Evolutionary conservation across 2,888 invertebrate genomes (phyloP).

Genomic region (Macaria notata): DNA sequence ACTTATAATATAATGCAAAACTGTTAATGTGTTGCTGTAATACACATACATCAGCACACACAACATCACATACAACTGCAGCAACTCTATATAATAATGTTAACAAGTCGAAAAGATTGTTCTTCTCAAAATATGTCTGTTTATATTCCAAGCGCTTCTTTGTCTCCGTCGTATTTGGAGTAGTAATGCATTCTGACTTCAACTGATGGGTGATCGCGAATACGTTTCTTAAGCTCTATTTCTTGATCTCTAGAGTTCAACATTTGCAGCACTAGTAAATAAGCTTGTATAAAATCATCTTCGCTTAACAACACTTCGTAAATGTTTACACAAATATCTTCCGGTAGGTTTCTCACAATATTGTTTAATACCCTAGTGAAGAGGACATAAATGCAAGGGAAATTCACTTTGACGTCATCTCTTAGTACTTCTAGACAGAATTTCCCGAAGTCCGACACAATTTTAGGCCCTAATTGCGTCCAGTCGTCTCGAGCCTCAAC

Average conservation of each 20-base stretch:
- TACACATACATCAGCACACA: too few species aligned
- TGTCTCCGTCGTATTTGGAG: constrained; percentile 13
- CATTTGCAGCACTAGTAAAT: constrained; percentile 46
- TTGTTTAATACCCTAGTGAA: constrained; percentile 45
- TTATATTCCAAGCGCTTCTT: not conserved
- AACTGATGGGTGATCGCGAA: constrained; percentile 45
- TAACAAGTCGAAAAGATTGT: too few species aligned
- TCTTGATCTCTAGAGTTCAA: constrained; percentile 25
- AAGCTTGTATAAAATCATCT: constrained; percentile 45
- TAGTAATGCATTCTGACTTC: constrained; percentile 55
- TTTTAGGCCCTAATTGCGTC: constrained; percentile 35
- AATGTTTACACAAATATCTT: constrained; percentile 28
- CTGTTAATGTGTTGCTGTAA: too few species aligned
- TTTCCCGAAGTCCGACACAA: constrained; percentile 46
- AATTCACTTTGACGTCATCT: constrained; percentile 49
- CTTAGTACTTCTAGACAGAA: constrained; percentile 49
- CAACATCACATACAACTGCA: too few species aligned
- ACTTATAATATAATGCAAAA: too few species aligned
- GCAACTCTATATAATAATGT: too few species aligned
- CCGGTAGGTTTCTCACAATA: constrained; percentile 21
- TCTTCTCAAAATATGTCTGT: not conserved
- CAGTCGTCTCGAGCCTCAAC: constrained; percentile 31
- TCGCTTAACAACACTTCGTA: constrained; percentile 44
- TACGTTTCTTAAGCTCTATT: constrained; percentile 30
- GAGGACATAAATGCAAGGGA: constrained; percentile 52